Percentiles rank a stretch among this genome's conserved stretches.
Evolutionary conservation across 2,888 invertebrate species (phyloP).

Genomic region (Pristionchus fissidentatus): DNA sequence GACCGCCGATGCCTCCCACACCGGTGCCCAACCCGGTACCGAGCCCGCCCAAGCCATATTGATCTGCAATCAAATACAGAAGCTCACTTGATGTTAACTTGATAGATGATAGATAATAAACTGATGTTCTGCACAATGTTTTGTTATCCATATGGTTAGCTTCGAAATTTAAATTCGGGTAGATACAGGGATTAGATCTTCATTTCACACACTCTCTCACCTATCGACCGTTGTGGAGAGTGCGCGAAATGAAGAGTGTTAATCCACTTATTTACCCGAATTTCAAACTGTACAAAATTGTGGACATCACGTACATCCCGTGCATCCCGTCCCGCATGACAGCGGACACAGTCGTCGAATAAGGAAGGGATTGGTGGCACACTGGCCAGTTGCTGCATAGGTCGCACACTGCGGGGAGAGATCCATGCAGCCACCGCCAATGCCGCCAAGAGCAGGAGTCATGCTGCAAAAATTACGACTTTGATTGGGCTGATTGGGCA

Average conservation of each 20-base stretch:
- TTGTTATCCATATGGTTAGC: no score
- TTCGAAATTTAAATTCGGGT: no score
- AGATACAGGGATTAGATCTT: no score
- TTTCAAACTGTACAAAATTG: background rate
- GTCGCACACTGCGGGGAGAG: conserved; percentile 47
- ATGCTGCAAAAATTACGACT: background rate
- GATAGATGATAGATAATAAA: background rate
- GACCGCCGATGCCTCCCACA: conserved; percentile 16
- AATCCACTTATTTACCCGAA: background rate
- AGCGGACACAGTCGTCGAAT: conserved; percentile 44
- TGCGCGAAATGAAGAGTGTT: no score
- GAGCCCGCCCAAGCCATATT: background rate
- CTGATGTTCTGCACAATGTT: no score
- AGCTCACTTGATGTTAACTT: background rate
- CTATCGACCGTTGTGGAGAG: no score
- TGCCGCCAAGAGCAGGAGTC: background rate
- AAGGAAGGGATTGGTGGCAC: conserved; percentile 46
- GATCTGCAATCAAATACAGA: background rate
- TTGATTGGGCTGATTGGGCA: no score
- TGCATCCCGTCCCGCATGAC: conserved; percentile 43
- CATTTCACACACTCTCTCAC: no score
- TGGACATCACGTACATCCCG: background rate
- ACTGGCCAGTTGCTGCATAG: conserved; percentile 43
- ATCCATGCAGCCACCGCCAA: conserved; percentile 27
- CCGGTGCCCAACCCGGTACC: background rate